phyloP scores from a whole-genome alignment of 2,797 vertebrate genomes.

The Limosa lapponica region DNA sequence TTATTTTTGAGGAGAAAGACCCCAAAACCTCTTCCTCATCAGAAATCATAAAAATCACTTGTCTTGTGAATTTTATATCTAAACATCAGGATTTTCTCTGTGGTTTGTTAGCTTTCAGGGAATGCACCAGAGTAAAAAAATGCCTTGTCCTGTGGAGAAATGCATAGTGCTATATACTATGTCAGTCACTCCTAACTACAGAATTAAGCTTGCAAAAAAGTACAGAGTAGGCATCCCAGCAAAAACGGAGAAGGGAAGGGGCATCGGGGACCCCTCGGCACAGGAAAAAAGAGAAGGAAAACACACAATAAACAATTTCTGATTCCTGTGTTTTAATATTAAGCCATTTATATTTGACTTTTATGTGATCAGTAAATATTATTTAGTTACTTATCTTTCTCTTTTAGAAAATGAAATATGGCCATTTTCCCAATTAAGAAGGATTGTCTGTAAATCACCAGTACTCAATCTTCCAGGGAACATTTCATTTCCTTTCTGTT shows the following conservation, averaged over 20 bases:
- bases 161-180: neutral
- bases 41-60: neutral
- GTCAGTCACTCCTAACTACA: neutral
- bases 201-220: neutral
- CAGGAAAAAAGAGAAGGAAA: conserved; percentile 63
- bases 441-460: conserved; percentile 36
- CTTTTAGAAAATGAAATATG: conserved; percentile 60
- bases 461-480: conserved; percentile 82
- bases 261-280: rapidly evolving
- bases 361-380: neutral
- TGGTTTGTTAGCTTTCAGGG: neutral
- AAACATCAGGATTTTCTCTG: neutral
- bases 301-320: neutral
- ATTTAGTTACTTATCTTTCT: conserved; percentile 47
- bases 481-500: conserved; percentile 75
- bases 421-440: conserved; percentile 55
- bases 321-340: neutral
- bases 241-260: neutral
- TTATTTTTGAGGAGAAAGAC: neutral
- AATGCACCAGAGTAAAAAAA: neutral
- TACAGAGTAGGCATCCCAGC: neutral
- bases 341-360: neutral
- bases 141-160: neutral
- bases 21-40: rapidly evolving
- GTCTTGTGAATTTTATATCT: neutral